Evolutionary conservation across 1,140 invertebrate species (phyloP), one percentile per base, ranked within the genome.

Genomic region (Eriosoma lanigerum): DNA sequence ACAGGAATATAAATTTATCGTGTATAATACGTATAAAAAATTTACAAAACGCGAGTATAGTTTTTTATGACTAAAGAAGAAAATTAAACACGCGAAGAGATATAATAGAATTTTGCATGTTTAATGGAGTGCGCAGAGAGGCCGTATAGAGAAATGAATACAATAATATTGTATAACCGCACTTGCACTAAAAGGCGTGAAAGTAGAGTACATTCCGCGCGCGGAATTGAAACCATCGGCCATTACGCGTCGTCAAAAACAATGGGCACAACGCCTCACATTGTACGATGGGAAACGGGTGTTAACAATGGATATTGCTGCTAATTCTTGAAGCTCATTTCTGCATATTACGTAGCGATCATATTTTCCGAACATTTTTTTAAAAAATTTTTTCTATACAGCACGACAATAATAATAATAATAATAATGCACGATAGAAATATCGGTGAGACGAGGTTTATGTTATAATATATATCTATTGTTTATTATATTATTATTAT

Each of bases 231-330:
- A 56, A 38, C 19, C 50, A 32, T 75, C 72, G 52, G 72, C 72
- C 72, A 75, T 75, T 56, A 38, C 72, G 29, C 17, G 60, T 0
- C n/a, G 48, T 50, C 54, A 56, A 38, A 75, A 75, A 75, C 72
- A 75, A 75, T 75, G 72, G 62, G 8, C 26, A 62, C n/a, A n/a
- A n/a, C n/a, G n/a, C n/a, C n/a, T n/a, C n/a, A n/a, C n/a, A 19
- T 17, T n/a, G n/a, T 21, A 12, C 38, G n/a, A 38, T 15, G 72
- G 72, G 48, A 75, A 56, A 75, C 52, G 72, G 38, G 29, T 75
- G 19, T 38, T 21, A 75, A 75, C 72, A 75, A 75, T 75, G 52
- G 72, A 26, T 26, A 56, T 56, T 75, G 70, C n/a, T 73, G 70
- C 70, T 75, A 75, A 56, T 75, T 56, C 50, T n/a, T 15, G 48